Conservation (phyloP, 1,140 invertebrate genomes). For the Bombus ignitus region DNA sequence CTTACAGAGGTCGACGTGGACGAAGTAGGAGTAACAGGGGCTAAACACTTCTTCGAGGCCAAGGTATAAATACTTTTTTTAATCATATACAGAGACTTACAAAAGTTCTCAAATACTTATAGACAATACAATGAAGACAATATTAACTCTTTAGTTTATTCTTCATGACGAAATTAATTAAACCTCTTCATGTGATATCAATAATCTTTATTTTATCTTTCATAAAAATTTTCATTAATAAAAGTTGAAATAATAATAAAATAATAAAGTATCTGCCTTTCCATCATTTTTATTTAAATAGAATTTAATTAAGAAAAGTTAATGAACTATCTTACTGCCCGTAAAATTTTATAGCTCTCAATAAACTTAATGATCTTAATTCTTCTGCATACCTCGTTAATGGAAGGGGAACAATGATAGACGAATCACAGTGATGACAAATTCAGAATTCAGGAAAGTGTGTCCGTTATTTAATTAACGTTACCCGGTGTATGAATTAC, state of each 20-base stretch:
- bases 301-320: neutral
- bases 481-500: conserved; percentile 11
- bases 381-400: neutral
- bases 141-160: no score
- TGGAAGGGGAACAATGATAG: neutral
- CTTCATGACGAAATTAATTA: no score
- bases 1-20: conserved; percentile 94
- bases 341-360: neutral
- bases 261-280: neutral
- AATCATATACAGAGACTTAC: no score
- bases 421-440: neutral
- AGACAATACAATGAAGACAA: no score
- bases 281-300: neutral
- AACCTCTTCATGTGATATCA: no score
- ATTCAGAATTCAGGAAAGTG: conserved; percentile 42
- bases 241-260: no score
- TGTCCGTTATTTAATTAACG: conserved; percentile 35
- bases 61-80: conserved; percentile 84
- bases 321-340: neutral
- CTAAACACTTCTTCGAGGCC: conserved; percentile 95
- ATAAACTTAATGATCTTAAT: neutral
- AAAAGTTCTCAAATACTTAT: no score
- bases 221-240: no score
- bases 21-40: conserved; percentile 93
- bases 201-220: no score